Evolutionary conservation across 2,797 vertebrate species (phyloP), one percentile per base, ranked within the genome.

Genomic region (Perdix hodgsoniae): DNA sequence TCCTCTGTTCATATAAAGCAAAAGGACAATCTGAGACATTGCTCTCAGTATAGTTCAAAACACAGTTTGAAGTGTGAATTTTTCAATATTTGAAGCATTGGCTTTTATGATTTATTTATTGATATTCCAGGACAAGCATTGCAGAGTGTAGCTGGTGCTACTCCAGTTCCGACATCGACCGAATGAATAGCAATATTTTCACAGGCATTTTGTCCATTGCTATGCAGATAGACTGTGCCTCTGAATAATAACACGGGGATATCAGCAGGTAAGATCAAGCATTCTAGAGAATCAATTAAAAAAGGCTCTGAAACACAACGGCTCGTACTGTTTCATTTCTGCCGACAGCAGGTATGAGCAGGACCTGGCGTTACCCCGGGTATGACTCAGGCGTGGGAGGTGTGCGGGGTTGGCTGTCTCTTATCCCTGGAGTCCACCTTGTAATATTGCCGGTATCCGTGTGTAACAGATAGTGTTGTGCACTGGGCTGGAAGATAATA

Each of bases 381-480:
- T 92, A 92, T 96, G 96, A 90, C 80, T 93, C 95, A 71, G 87
- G 95, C 93, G 10, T 17, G 91, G 95, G 97, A 94, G 93, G 90
- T 96, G 90, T 86, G 82, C 81, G 89, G 91, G 82, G 74, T 92
- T 94, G 88, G 94, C 96, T 95, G 95, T 94, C 93, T 97, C 96
- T 96, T 95, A 94, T 93, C 94, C 95, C 87, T 93, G 63, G 95
- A 97, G 96, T 88, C 97, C 97, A 97, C 93, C 65, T 94, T 97
- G 97, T 97, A 97, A 97, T 97, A 96, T 96, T 96, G 95, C 96
- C 89, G 96, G 97, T 97, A 96, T 97, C 97, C 97, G 94, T 97
- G 98, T 97, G 97, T 98, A 97, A 97, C 98, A 96, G 97, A 98
- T 93, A 97, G 96, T 95, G 94, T 96, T 97, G 97, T 97, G 97